Conservation (phyloP, 1,140 invertebrate species). For the Campoletis sonorensis region DNA sequence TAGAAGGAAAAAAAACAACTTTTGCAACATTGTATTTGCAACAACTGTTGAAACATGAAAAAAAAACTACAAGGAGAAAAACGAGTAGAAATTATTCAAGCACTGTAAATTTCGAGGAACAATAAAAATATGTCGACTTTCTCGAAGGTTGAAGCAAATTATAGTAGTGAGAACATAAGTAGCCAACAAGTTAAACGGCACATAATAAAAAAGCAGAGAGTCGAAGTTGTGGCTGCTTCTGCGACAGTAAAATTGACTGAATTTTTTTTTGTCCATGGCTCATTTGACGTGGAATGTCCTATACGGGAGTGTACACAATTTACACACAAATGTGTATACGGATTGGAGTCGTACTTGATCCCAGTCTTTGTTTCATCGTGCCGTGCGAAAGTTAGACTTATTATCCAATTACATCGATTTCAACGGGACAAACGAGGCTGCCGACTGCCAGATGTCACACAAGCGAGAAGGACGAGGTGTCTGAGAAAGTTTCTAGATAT, state of each 20-base stretch:
- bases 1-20: no score
- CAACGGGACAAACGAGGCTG: slow-evolving; percentile 69
- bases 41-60: no score
- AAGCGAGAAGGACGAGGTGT: slow-evolving; percentile 60
- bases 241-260: not conserved
- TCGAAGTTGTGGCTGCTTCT: not conserved
- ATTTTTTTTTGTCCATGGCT: not conserved
- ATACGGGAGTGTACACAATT: not conserved
- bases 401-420: slow-evolving; percentile 72
- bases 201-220: no score
- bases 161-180: no score
- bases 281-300: slow-evolving; percentile 3
- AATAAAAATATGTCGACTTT: slow-evolving; percentile 7
- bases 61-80: no score
- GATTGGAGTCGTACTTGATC: not conserved
- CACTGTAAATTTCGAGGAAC: not conserved
- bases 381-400: slow-evolving; percentile 58
- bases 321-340: not conserved
- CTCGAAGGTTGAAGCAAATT: not conserved
- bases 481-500: slow-evolving; percentile 36
- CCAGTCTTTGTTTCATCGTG: slow-evolving; percentile 9
- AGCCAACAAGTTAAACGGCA: no score
- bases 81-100: not conserved
- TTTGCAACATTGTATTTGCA: no score
- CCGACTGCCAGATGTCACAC: slow-evolving; percentile 71